A percentile compares a stretch with the other conserved stretches of the same genome.
Conservation (phyloP, 2,888 invertebrate genomes). For the Cerastis rubricosa region DNA sequence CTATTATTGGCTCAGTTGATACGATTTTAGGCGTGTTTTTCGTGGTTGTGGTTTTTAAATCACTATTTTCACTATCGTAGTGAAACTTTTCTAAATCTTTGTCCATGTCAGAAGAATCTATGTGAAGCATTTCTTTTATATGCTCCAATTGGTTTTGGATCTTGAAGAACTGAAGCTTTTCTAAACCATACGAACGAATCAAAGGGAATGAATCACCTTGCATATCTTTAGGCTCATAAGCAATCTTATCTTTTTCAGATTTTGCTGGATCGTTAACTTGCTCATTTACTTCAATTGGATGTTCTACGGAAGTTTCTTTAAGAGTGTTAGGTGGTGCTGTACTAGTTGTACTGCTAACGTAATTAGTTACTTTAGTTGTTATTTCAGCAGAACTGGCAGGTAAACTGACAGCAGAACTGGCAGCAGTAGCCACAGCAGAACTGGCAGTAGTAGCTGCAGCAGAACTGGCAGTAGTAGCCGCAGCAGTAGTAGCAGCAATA, state of each 20-base stretch:
- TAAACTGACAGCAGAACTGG: neutral
- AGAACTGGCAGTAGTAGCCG: neutral
- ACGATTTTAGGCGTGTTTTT: slow-evolving; percentile 22
- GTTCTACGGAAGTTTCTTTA: slow-evolving; percentile 65
- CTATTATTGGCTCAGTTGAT: slow-evolving; percentile 39
- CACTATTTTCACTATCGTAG: slow-evolving; percentile 77
- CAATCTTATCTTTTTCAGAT: slow-evolving; percentile 71
- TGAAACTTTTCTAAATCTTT: slow-evolving; percentile 78
- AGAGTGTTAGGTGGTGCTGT: slow-evolving; percentile 44
- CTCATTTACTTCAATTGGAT: slow-evolving; percentile 71
- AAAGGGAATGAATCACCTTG: slow-evolving; percentile 86
- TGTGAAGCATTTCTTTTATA: slow-evolving; percentile 83
- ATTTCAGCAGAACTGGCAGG: slow-evolving; percentile 46
- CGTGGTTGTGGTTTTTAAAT: slow-evolving; percentile 35
- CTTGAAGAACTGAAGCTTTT: slow-evolving; percentile 85
- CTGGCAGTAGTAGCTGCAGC: slow-evolving; percentile 7
- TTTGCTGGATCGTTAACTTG: slow-evolving; percentile 56
- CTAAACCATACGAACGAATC: slow-evolving; percentile 84
- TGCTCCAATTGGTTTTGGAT: slow-evolving; percentile 81
- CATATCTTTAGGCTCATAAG: slow-evolving; percentile 86
- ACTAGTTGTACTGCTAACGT: slow-evolving; percentile 46
- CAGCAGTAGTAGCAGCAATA: slow-evolving; percentile 29
- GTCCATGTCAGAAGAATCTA: slow-evolving; percentile 75
- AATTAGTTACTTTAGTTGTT: slow-evolving; percentile 54
- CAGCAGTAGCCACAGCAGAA: slow-evolving; percentile 11